Evolutionary conservation across 2,888 invertebrate genomes (phyloP), one percentile per base, ranked within the genome.

Genomic region (Myathropa florea): DNA sequence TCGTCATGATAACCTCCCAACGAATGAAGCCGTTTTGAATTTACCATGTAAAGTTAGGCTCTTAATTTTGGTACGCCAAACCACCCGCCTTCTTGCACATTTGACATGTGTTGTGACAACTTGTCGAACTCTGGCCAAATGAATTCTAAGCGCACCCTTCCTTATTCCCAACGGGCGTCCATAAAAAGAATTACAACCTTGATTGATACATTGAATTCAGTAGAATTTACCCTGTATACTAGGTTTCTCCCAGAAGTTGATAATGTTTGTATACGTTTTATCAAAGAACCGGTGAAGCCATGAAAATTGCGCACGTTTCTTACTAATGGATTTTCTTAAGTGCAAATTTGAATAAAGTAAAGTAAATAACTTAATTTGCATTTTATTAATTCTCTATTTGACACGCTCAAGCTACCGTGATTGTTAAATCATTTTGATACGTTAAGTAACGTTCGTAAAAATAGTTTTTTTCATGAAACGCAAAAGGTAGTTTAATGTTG

Each of bases 31-130:
- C 71, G 57, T 83, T 83, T 83, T 86, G 79, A 86, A 86, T 83
- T 79, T 65, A 83, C 30, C 70, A 79, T 79, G 79, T 83, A 83
- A 83, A 83, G 83, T 83, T 83, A 83, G 86, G 78, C 83, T 86
- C 86, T 86, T 86, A 86, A 86, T 86, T 86, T 86, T 86, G 86
- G 86, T 86, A 86, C 71, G 83, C 83, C 86, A 75, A 83, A 63
- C 77, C 86, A 83, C 78, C 79, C 83, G 86, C 86, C 83, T 86
- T 75, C 73, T 70, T 39, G 75, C 73, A 79, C 75, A 75, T 85
- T 82, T 88, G 84, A 88, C 83, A 88, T 88, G 80, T 88, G 88
- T 88, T 88, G 88, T 88, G 88, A 88, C 88, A 88, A 86, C 86
- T 86, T 86, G 86, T 86, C 86, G 86, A 83, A 86, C 86, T 83